A percentile compares a stretch with the other conserved stretches of the same genome.
These are phyloP conservation scores for Calephelis virginiensis DNA, from an alignment of 1,140 invertebrate genomes.

Conservation along the genomic window DNA sequence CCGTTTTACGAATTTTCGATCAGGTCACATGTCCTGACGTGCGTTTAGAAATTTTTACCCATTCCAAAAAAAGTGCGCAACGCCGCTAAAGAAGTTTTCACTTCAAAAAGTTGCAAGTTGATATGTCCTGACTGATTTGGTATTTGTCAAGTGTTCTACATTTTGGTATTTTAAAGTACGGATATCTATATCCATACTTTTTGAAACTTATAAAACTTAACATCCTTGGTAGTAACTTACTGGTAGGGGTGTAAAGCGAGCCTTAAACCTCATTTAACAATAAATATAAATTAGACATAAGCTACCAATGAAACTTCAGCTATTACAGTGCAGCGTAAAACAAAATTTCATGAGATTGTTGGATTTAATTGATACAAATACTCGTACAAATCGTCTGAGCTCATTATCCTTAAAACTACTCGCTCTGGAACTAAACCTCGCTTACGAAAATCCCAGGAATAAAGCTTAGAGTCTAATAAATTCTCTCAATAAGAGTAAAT, in stretches of 20 bases:
- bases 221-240: constrained; percentile 40
- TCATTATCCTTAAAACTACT: constrained; percentile 40
- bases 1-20: no score
- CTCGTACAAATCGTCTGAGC: constrained; percentile 41
- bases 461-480: constrained; percentile 9
- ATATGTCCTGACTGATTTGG: no score
- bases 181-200: no score
- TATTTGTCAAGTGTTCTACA: no score
- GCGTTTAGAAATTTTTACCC: no score
- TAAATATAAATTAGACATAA: constrained; percentile 76
- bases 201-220: constrained; percentile 28
- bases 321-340: constrained; percentile 58
- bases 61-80: no score
- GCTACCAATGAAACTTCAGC: constrained; percentile 66
- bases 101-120: no score
- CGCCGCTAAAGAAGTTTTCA: no score
- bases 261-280: constrained; percentile 69
- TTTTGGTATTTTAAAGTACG: no score
- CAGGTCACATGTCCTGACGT: no score
- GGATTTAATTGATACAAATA: constrained; percentile 69
- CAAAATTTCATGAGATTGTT: constrained; percentile 57
- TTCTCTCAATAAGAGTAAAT: constrained; percentile 3
- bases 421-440: constrained; percentile 25
- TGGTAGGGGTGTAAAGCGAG: constrained; percentile 54
- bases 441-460: constrained; percentile 10